Evolutionary conservation across 1,140 invertebrate species (phyloP).

Genomic region (Drosophila mojavensis): DNA sequence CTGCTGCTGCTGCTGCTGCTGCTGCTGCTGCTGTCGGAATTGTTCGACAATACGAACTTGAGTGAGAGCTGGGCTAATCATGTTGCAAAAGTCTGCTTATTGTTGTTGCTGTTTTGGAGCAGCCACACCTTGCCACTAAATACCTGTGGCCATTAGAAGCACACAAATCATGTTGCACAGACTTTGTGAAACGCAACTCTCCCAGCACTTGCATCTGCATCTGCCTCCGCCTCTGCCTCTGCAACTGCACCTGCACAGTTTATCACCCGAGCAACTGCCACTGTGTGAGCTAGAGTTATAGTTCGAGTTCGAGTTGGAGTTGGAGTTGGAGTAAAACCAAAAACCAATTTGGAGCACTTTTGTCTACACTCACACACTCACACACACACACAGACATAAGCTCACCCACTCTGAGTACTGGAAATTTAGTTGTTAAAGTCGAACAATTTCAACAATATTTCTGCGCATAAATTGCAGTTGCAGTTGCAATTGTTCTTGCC

Average conservation of each 20-base stretch:
- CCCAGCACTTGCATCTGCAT: not conserved
- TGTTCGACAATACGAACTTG: conserved; percentile 26
- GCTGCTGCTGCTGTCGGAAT: not conserved
- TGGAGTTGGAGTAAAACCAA: conserved; percentile 26
- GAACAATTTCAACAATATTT: conserved; percentile 78
- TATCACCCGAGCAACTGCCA: conserved; percentile 51
- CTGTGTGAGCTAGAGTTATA: conserved; percentile 6
- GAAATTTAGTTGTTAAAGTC: conserved; percentile 80
- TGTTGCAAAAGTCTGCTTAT: conserved; percentile 9
- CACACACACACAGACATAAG: conserved; percentile 3
- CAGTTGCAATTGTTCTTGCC: conserved; percentile 28
- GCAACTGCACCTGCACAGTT: conserved; percentile 65
- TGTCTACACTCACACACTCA: conserved; percentile 34
- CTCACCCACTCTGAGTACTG: conserved; percentile 31
- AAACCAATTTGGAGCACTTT: conserved; percentile 74
- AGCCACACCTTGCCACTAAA: conserved; percentile 19
- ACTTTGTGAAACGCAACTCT: not conserved
- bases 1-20: too few species aligned
- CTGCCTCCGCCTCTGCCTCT: not conserved
- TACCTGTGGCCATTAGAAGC: conserved; percentile 53
- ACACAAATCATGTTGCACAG: conserved; percentile 51
- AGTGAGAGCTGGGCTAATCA: conserved; percentile 28
- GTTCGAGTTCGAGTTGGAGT: not conserved
- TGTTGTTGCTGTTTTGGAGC: conserved; percentile 6
- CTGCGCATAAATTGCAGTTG: conserved; percentile 71